These are phyloP conservation scores for Oryzias melastigma DNA, from an alignment of 2,113 vertebrate genomes.

Conservation along the genomic window DNA sequence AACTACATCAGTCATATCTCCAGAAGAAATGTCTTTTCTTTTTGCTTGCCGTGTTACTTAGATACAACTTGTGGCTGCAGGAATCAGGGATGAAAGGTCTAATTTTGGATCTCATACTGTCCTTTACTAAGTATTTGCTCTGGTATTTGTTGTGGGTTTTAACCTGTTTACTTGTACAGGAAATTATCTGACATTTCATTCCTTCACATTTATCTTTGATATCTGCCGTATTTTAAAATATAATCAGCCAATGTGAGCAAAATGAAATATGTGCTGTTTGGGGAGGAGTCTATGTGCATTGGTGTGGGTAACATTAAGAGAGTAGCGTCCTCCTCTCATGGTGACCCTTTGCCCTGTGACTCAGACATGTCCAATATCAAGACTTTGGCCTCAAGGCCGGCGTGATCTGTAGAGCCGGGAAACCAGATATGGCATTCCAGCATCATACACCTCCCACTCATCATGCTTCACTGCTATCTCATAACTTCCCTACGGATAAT, in stretches of 20 bases:
- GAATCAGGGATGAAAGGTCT: no score
- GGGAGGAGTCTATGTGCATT: background rate
- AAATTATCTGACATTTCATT: no score
- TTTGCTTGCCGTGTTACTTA: no score
- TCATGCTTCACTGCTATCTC: slow-evolving; percentile 44
- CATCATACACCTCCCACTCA: slow-evolving; percentile 56
- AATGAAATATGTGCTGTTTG: background rate
- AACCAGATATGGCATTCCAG: slow-evolving; percentile 52
- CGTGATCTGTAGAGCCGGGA: slow-evolving; percentile 43
- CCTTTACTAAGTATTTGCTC: no score
- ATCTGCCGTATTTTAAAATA: no score
- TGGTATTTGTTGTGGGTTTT: no score
- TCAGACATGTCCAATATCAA: slow-evolving; percentile 49
- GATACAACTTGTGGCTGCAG: no score
- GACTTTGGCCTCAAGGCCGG: slow-evolving; percentile 42
- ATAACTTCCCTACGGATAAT: slow-evolving; percentile 31
- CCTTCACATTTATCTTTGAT: no score
- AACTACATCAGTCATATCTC: no score
- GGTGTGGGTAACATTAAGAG: slow-evolving; percentile 12
- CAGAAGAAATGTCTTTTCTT: no score
- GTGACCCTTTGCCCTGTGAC: slow-evolving; percentile 43
- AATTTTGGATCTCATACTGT: no score
- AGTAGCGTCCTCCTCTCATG: slow-evolving; percentile 36
- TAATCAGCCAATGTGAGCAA: background rate
- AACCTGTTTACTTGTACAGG: no score